phyloP scores from a whole-genome alignment of 2,888 invertebrate species.

The Mycogona germanica region DNA sequence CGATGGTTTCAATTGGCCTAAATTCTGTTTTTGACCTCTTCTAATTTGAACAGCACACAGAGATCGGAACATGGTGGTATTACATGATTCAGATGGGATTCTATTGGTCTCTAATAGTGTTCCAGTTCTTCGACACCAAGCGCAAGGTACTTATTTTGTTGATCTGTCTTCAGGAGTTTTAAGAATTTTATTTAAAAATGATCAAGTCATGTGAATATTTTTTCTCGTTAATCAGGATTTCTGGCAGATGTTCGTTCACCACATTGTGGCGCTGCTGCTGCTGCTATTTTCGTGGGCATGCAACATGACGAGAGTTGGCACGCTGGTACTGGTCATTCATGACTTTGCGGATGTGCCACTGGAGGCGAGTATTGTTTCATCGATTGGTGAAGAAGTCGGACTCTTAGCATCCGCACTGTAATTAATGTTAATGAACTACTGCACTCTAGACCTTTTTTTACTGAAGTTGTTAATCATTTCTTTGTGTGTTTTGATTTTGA shows the following conservation, averaged over 20 bases:
- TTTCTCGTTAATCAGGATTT: constrained; percentile 47
- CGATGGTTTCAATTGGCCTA: background rate
- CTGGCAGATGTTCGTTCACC: constrained; percentile 98
- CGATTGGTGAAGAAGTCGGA: too few relatives aligned
- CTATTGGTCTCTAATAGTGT: constrained; percentile 86
- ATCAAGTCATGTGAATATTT: constrained; percentile 6
- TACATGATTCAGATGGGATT: constrained; percentile 91
- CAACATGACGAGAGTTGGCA: constrained; percentile 80
- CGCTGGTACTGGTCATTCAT: constrained; percentile 72
- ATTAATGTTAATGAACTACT: too few relatives aligned
- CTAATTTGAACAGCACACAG: background rate
- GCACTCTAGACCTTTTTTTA: too few relatives aligned
- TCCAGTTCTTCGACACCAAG: constrained; percentile 87
- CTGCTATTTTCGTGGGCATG: constrained; percentile 90
- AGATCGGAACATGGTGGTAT: constrained; percentile 80
- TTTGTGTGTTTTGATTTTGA: background rate
- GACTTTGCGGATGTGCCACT: constrained; percentile 83
- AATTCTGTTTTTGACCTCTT: background rate
- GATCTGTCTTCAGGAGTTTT: too few relatives aligned
- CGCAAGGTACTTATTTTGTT: constrained; percentile 42
- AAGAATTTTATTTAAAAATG: too few relatives aligned
- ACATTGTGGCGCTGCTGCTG: constrained; percentile 80
- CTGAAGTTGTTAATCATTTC: too few relatives aligned
- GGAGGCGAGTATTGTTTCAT: constrained; percentile 54
- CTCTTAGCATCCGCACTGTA: too few relatives aligned